Base-by-base conservation (phyloP, 2,888 invertebrate genomes). In the Tromatobia lineatoria region DNA sequence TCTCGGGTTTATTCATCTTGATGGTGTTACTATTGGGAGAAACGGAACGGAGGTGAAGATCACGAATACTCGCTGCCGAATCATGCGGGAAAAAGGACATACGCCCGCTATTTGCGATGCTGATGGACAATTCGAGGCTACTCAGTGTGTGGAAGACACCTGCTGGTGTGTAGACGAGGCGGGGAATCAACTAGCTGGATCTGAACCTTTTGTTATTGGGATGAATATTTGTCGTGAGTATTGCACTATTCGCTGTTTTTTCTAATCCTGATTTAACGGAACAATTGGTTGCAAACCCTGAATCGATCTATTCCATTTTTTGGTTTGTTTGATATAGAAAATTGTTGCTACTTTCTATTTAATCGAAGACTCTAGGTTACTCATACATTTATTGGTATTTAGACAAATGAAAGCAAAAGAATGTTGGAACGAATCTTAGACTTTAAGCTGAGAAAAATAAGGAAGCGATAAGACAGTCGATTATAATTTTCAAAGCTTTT, bases 151-250 rank as follows among this genome's bases (percentile, higher is more conserved):
- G 25, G 95, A 95, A 11, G 94, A 95, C 73, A 95, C 95, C 38
- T 98, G 98, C 92, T 98, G 98, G 97, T 98, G 98, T 92, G 97
- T 98, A 3, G 97, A 98, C 92, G 97, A 97, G 82, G 97, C 97
- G 0, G 97, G 97, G 38, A 96, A 96, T 91, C 96, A 96, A 89
- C 90, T 96, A 25, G 94, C 95, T 13, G 94, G 95, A 15, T 95
- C 96, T 0, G 95, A 95, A 83, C 95, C 96, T 10, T 96, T 96
- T 90, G 92, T 94, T 18, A 94, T 94, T 90, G 96, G 96, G 45
- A 95, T 95, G 67, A 94, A 94, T 66, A 94, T 94, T 66, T 96
- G 96, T 90, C 89, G 95, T 93, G 94, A 94, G 95, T 94, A 73
- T 75, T 34, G 34, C 13, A 18, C 42, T 20, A 25, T 52, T 29